Evolutionary conservation across 2,797 vertebrate genomes (phyloP), one percentile per base, ranked within the genome.

Genomic region (Numenius phaeopus): DNA sequence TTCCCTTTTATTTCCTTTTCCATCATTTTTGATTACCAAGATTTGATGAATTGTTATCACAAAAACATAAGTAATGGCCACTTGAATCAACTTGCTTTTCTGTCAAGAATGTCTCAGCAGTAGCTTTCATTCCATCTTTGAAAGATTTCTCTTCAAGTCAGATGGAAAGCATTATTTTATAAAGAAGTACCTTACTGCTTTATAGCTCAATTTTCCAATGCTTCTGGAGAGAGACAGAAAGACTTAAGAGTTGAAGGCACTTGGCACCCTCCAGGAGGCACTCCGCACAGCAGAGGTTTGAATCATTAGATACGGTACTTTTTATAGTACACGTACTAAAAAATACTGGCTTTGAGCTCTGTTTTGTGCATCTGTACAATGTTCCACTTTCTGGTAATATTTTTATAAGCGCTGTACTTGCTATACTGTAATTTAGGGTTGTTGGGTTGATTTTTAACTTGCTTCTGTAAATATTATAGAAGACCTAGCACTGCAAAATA

Each of bases 21-120:
- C 81, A 92, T 94, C 57, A 83, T 78, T 93, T 95, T 90, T 97
- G 90, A 95, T 96, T 86, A 94, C 86, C 49, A 47, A 89, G 90
- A 87, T 65, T 90, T 96, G 93, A 96, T 75, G 90, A 96, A 92
- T 77, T 96, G 92, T 92, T 95, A 95, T 93, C 34, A 21, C 46
- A 96, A 91, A 97, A 96, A 75, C 78, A 71, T 93, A 93, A 93
- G 70, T 95, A 93, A 77, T 80, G 86, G 88, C 92, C 78, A 94
- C 95, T 97, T 96, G 92, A 97, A 96, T 94, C 92, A 89, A 65
- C 92, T 92, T 83, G 57, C 84, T 93, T 94, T 96, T 96, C 86
- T 93, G 65, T 94, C 86, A 96, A 95, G 92, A 97, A 71, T 81
- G 71, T 94, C 96, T 94, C 96, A 96, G 96, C 83, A 55, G 96